Evolutionary conservation across 2,113 vertebrate species (phyloP), one percentile per base, ranked within the genome.

Genomic region (Mus spicilegus): DNA sequence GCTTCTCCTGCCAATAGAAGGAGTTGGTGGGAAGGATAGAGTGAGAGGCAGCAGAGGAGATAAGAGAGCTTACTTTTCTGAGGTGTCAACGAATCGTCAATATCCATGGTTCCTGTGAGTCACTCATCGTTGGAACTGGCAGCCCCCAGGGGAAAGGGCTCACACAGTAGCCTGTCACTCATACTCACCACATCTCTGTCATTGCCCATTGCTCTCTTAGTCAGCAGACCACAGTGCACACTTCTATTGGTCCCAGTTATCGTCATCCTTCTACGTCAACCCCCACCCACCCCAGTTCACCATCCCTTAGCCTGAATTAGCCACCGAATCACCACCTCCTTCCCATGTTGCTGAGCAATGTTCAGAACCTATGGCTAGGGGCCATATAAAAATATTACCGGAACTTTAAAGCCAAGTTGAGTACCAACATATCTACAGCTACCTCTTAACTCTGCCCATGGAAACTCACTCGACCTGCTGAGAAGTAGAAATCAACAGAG

Each of bases 21-120:
- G 56, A 20, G 33, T 51, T 82, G 94, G 95, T 70, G 77, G 81
- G 75, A 94, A 95, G 51, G 58, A 93, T 87, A 46, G 65, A 96
- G 75, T 81, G 91, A 94, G 10, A 90, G 77, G 61, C 88, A 63
- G 42, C 65, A 94, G 75, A 80, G 17, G 56, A 91, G 91, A 56
- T n/a, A 90, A 95, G 86, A 92, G 5, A 85, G 46, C 33, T 49
- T 36, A 46, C 39, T 89, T 77, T 91, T 73, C 70, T 1, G 14
- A 85, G 36, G 11, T 81, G 49, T 88, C 67, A 19, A 3, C 17
- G 67, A 87, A 85, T 7, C n/a, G 2, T 61, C 56, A 84, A 28
- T 24, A 42, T 28, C n/a, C 24, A 0, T 67, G 92, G 96, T 95
- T 96, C 91, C 58, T 24, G 78, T 56, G 94, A 96, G 73, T 95